These are phyloP conservation scores for Florisuga fusca DNA, from an alignment of 2,797 vertebrate genomes.

Conservation along the genomic window DNA sequence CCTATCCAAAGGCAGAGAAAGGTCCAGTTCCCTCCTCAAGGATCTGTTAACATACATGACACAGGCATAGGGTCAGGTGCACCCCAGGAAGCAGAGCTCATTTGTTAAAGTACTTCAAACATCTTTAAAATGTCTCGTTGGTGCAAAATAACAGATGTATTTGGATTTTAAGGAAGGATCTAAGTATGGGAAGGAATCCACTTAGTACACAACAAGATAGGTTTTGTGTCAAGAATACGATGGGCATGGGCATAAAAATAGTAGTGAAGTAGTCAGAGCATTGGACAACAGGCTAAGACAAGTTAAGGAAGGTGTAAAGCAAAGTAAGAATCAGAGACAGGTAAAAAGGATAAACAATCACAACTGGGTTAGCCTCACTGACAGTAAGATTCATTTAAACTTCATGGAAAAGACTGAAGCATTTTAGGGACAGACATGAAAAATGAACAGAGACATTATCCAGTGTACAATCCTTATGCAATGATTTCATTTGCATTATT, in stretches of 20 bases:
- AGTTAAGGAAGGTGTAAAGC: not conserved
- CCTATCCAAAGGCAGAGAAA: not conserved
- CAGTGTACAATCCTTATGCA: not conserved
- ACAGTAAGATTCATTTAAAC: not conserved
- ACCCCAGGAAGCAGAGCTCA: not conserved
- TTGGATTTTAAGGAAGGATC: not conserved
- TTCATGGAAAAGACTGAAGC: not conserved
- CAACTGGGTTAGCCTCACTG: not conserved
- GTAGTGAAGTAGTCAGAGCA: not conserved
- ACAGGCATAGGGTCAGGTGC: not conserved
- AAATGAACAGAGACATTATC: not conserved
- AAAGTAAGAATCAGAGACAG: not conserved
- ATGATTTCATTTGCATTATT: not conserved
- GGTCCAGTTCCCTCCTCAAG: not conserved
- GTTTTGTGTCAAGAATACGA: not conserved
- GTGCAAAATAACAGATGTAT: not conserved
- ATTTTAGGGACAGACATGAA: not conserved
- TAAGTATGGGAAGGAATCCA: not conserved
- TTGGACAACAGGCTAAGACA: not conserved
- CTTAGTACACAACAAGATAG: not conserved
- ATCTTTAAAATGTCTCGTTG: not conserved
- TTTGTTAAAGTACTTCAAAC: not conserved
- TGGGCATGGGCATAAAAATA: not conserved
- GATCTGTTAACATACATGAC: not conserved
- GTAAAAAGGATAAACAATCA: not conserved